These are phyloP conservation scores for Ammospiza caudacuta DNA, from an alignment of 2,113 vertebrate species.

Conservation along the genomic window DNA sequence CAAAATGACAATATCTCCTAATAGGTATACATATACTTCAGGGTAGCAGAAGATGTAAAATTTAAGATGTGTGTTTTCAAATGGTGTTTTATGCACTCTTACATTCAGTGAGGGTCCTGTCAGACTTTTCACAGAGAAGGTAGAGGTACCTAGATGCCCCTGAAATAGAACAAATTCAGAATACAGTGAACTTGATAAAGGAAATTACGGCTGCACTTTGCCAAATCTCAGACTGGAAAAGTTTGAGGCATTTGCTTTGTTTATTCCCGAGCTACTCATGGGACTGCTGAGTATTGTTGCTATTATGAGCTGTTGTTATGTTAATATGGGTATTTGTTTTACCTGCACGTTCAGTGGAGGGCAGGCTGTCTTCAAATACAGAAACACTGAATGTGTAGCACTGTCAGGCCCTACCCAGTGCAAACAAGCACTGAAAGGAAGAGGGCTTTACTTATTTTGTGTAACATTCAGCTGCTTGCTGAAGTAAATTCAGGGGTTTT, in stretches of 20 bases:
- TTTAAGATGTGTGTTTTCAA: not conserved
- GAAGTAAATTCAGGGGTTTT: not conserved
- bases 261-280: not conserved
- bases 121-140: not conserved
- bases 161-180: not conserved
- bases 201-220: fast-evolving
- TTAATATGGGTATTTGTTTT: not conserved
- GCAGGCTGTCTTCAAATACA: fast-evolving
- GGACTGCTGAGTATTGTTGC: not conserved
- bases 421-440: not conserved
- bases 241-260: not conserved
- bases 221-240: not conserved
- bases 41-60: not conserved
- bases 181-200: not conserved
- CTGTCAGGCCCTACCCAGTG: not conserved
- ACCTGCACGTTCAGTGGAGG: not conserved
- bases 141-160: not conserved
- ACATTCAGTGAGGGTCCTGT: not conserved
- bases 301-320: not conserved
- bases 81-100: not conserved
- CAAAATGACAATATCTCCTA: not conserved
- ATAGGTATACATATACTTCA: not conserved
- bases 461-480: not conserved
- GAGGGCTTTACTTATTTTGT: not conserved
- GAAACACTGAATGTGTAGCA: not conserved